Conservation (phyloP, 2,113 vertebrate species). For the Bubalus kerabau region DNA sequence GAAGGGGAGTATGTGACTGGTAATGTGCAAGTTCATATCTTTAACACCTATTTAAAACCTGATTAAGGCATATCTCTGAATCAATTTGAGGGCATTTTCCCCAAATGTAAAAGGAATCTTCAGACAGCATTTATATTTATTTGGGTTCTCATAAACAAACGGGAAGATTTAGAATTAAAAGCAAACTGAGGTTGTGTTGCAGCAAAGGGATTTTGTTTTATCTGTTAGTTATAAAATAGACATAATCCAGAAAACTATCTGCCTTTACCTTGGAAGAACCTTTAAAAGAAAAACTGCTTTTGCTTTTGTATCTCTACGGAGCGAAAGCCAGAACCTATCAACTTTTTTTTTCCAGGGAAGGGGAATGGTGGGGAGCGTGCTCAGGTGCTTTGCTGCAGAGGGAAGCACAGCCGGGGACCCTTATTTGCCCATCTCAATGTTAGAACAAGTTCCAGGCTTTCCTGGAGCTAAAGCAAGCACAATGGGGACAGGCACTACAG, state of each 20-base stretch:
- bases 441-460: background rate
- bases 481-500: background rate
- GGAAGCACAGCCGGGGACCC: background rate
- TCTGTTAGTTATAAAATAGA: background rate
- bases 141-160: background rate
- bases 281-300: background rate
- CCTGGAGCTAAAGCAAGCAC: background rate
- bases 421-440: background rate
- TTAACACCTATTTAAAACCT: background rate
- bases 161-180: background rate
- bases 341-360: background rate
- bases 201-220: background rate
- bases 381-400: background rate
- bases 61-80: background rate
- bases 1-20: background rate
- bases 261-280: background rate
- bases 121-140: background rate
- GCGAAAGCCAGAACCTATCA: background rate
- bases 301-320: background rate
- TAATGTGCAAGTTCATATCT: background rate
- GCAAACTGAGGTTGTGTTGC: background rate
- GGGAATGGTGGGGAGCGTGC: background rate
- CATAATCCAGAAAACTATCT: background rate
- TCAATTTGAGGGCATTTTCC: background rate
- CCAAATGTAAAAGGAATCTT: background rate